Base-by-base conservation (phyloP, 2,113 vertebrate species). In the Peromyscus leucopus region DNA sequence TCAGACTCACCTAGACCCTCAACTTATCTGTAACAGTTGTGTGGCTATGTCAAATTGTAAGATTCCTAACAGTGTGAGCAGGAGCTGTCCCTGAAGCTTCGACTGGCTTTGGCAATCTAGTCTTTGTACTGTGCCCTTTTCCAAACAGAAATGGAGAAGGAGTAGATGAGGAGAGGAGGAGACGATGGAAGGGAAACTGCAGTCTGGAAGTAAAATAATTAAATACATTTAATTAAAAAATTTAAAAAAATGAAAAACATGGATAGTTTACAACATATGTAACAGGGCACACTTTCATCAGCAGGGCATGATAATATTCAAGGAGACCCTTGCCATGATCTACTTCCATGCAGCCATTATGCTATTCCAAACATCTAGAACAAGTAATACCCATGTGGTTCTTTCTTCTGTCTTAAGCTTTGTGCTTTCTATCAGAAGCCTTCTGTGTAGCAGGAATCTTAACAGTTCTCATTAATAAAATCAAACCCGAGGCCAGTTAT, bases 361-460 rank as follows among this genome's bases (percentile, higher is more conserved):
- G 22, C 3, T 87, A 42, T 22, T 51, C 10, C 31, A 51, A 69
- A 36, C 42, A 11, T 51, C 10, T 69, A 87, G 85, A 65, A 55
- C 48, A 26, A 2, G 11, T 0, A 28, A 39, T 22, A 39, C 55
- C 33, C 12, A 3, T 7, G 1, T 28, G 24, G 6, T 57, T 12
- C 42, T 87, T 69, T 72, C 65, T 57, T 39, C 67, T 72, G 36
- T 31, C 24, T 16, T 72, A 39, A 57, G 72, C 3, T 21, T 36
- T 39, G 17, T 57, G 36, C 33, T n/a, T 57, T 72, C 11, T 8
- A 15, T 59, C 69, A 89, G 33, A 57, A 74, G 8, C 15, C 7
- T 59, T 8, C 24, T 74, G 67, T n/a, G n/a, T n/a, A n/a, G n/a
- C n/a, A n/a, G n/a, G n/a, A n/a, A n/a, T n/a, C n/a, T n/a, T n/a